phyloP scores from a whole-genome alignment of 1,140 invertebrate species.

The Trialeurodes vaporariorum region DNA sequence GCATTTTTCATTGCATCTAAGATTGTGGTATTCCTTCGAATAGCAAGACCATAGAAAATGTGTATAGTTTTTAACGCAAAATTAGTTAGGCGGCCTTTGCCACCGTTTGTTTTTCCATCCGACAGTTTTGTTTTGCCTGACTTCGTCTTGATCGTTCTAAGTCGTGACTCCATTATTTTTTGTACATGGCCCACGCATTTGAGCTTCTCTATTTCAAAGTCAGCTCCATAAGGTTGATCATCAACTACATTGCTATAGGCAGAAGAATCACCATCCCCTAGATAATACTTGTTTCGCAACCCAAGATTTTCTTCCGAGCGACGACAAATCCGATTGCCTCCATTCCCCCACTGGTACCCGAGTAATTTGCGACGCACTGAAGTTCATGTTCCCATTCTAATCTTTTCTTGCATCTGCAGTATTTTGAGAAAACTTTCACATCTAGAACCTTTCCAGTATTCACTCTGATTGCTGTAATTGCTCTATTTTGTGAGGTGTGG shows the following conservation, averaged over 20 bases:
- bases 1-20: slow-evolving; percentile 16
- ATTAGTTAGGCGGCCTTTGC: slow-evolving; percentile 16
- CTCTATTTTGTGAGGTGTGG: slow-evolving; percentile 19
- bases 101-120: not conserved
- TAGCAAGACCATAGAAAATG: slow-evolving; percentile 20
- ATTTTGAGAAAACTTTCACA: not conserved
- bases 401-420: not conserved
- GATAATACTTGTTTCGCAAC: not conserved
- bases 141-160: not conserved
- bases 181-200: not conserved
- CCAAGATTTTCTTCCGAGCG: not conserved
- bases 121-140: not conserved
- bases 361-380: not conserved
- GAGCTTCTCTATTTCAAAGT: not conserved
- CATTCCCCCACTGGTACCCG: not conserved
- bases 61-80: slow-evolving; percentile 18
- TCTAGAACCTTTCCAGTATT: slow-evolving; percentile 19
- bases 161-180: not conserved
- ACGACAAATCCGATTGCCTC: not conserved
- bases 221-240: not conserved
- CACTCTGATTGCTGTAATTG: slow-evolving; percentile 12
- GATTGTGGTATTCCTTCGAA: slow-evolving; percentile 16
- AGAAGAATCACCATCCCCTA: not conserved
- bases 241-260: not conserved
- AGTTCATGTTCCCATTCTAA: not conserved